A percentile compares a stretch with the other conserved stretches of the same genome.
phyloP scores from a whole-genome alignment of 2,888 invertebrate species.

The Drosophila imparisetae region DNA sequence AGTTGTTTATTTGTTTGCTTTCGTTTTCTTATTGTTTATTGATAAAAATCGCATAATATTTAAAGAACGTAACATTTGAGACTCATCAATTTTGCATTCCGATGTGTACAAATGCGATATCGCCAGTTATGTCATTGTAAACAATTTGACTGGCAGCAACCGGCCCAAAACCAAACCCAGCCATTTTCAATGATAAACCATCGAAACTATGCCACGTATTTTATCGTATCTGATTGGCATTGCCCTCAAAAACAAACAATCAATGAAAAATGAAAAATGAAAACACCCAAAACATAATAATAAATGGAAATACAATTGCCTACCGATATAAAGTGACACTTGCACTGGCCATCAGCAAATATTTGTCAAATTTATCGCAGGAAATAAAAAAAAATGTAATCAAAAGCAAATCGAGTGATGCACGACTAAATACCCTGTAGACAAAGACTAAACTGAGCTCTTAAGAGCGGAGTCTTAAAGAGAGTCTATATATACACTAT shows the following conservation, averaged over 20 bases:
- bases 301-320: conserved; percentile 25
- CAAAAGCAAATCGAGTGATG: background rate
- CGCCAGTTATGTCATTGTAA: conserved; percentile 51
- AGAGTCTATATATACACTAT: background rate
- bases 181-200: conserved; percentile 29
- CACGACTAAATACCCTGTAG: conserved; percentile 23
- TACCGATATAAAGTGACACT: conserved; percentile 54
- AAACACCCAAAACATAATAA: conserved; percentile 9
- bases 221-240: conserved; percentile 60
- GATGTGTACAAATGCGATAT: conserved; percentile 23
- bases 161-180: conserved; percentile 17
- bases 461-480: background rate
- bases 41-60: conserved; percentile 40
- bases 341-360: conserved; percentile 57
- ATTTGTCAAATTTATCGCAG: conserved; percentile 51
- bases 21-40: conserved; percentile 25
- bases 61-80: conserved; percentile 23
- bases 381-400: conserved; percentile 16
- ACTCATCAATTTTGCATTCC: conserved; percentile 37
- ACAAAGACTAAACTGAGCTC: no score
- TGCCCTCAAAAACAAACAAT: conserved; percentile 54
- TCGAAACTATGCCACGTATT: conserved; percentile 67
- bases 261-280: background rate
- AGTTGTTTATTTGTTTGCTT: conserved; percentile 9
- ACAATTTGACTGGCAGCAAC: conserved; percentile 36